These are phyloP conservation scores for Sinella curviseta DNA, from an alignment of 1,140 invertebrate genomes.

Conservation along the genomic window DNA sequence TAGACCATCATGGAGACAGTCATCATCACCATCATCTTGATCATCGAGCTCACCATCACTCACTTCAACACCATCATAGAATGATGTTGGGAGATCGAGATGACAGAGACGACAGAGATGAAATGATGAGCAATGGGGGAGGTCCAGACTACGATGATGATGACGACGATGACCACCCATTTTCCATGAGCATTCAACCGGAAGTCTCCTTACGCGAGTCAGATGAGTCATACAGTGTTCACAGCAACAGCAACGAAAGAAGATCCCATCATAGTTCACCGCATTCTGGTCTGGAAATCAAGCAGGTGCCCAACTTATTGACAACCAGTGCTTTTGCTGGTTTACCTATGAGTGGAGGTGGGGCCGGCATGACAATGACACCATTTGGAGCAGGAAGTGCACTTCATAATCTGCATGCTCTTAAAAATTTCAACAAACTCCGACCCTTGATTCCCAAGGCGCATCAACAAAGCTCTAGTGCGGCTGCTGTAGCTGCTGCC, in stretches of 20 bases:
- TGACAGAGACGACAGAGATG: conserved; percentile 31
- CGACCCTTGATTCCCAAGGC: conserved; percentile 36
- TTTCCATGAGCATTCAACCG: conserved; percentile 40
- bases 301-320: background rate
- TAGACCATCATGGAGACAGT: background rate
- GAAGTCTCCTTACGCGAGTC: conserved; percentile 45
- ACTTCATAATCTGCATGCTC: conserved; percentile 22
- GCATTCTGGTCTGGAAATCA: conserved; percentile 1
- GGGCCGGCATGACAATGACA: background rate
- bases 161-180: conserved; percentile 41
- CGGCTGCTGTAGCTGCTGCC: background rate
- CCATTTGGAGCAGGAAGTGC: background rate
- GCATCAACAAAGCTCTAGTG: background rate
- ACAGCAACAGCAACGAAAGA: background rate
- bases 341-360: background rate
- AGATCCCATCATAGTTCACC: conserved; percentile 14
- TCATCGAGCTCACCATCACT: conserved; percentile 17
- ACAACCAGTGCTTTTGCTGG: background rate
- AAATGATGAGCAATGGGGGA: conserved; percentile 24
- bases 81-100: conserved; percentile 6
- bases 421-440: conserved; percentile 32
- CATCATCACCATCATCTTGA: background rate
- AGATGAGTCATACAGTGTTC: conserved; percentile 43
- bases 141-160: conserved; percentile 32
- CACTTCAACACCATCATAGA: conserved; percentile 10